Percentiles rank a stretch among this genome's conserved stretches.
These are phyloP conservation scores for Nixonia krombeini DNA, from an alignment of 1,140 invertebrate genomes.

Conservation along the genomic window DNA sequence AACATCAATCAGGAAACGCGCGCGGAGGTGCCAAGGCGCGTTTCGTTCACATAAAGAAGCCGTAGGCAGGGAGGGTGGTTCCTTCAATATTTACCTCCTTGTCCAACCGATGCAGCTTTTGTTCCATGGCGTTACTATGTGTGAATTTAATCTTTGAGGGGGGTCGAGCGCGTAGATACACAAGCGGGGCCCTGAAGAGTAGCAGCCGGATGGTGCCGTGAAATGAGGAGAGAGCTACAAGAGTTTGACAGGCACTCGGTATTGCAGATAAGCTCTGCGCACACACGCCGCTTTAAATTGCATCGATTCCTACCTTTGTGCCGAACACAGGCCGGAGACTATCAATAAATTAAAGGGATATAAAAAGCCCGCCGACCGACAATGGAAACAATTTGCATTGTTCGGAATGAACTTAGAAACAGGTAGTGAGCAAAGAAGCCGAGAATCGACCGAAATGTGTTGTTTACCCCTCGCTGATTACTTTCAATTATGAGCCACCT, in stretches of 20 bases:
- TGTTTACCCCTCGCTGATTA: too few relatives aligned
- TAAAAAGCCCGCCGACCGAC: slow-evolving; percentile 22
- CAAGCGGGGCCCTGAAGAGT: slow-evolving; percentile 18
- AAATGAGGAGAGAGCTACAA: slow-evolving; percentile 44
- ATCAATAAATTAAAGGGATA: slow-evolving; percentile 25
- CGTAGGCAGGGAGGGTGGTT: slow-evolving; percentile 42
- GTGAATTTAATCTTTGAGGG: slow-evolving; percentile 70
- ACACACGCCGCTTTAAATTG: slow-evolving; percentile 35
- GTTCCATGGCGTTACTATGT: slow-evolving; percentile 69
- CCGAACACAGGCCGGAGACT: slow-evolving; percentile 25
- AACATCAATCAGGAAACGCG: slow-evolving; percentile 65
- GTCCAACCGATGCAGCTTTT: slow-evolving; percentile 63
- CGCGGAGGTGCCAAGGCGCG: slow-evolving; percentile 23
- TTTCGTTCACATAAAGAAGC: slow-evolving; percentile 39
- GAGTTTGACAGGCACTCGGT: slow-evolving; percentile 48
- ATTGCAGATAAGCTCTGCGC: slow-evolving; percentile 35
- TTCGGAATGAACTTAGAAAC: too few relatives aligned
- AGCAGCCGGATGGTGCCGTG: slow-evolving; percentile 43
- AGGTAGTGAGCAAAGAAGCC: too few relatives aligned
- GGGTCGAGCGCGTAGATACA: slow-evolving; percentile 22
- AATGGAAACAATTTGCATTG: not conserved
- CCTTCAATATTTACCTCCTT: slow-evolving; percentile 67
- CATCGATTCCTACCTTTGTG: slow-evolving; percentile 20
- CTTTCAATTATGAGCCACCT: too few relatives aligned
- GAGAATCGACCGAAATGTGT: too few relatives aligned